Percentiles rank a stretch among this genome's conserved stretches.
phyloP scores from a whole-genome alignment of 1,140 invertebrate species.

The Lepidurus arcticus region DNA sequence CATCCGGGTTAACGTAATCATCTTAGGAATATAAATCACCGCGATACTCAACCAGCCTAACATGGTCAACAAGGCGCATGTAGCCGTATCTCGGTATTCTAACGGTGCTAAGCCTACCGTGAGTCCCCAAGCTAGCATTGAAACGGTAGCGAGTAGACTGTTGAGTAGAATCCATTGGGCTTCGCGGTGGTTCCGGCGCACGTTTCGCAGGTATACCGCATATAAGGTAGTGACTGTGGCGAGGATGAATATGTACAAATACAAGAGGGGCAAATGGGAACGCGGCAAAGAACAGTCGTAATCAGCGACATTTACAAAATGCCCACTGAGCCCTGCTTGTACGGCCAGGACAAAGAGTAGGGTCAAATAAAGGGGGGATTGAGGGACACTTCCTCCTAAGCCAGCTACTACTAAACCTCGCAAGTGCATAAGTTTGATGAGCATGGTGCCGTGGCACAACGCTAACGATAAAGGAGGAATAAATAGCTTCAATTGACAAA shows the following conservation, averaged over 20 bases:
- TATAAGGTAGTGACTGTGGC: slow-evolving; percentile 31
- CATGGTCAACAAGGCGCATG: neutral
- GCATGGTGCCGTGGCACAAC: slow-evolving; percentile 16
- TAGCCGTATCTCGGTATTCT: slow-evolving; percentile 30
- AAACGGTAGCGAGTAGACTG: neutral
- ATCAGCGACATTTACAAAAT: slow-evolving; percentile 25
- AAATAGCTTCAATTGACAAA: slow-evolving; percentile 30
- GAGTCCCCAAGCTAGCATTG: slow-evolving; percentile 23
- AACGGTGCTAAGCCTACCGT: neutral
- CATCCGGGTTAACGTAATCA: slow-evolving; percentile 27
- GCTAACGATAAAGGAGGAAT: slow-evolving; percentile 29
- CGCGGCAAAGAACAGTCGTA: neutral
- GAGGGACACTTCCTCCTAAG: slow-evolving; percentile 28
- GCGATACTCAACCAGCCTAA: slow-evolving; percentile 23
- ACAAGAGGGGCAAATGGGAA: slow-evolving; percentile 30
- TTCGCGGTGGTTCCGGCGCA: slow-evolving; percentile 32
- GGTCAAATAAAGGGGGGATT: slow-evolving; percentile 31
- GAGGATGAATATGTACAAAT: slow-evolving; percentile 31
- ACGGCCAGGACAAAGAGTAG: slow-evolving; percentile 30
- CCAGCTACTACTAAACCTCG: slow-evolving; percentile 30
- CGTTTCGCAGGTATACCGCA: slow-evolving; percentile 26
- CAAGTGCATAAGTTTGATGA: slow-evolving; percentile 32
- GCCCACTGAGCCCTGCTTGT: slow-evolving; percentile 29
- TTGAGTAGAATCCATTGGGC: slow-evolving; percentile 32
- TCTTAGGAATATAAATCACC: slow-evolving; percentile 28